Evolutionary conservation across 1,140 invertebrate species (phyloP), one percentile per base, ranked within the genome.

Genomic region (Drosophila quadrilineata): DNA sequence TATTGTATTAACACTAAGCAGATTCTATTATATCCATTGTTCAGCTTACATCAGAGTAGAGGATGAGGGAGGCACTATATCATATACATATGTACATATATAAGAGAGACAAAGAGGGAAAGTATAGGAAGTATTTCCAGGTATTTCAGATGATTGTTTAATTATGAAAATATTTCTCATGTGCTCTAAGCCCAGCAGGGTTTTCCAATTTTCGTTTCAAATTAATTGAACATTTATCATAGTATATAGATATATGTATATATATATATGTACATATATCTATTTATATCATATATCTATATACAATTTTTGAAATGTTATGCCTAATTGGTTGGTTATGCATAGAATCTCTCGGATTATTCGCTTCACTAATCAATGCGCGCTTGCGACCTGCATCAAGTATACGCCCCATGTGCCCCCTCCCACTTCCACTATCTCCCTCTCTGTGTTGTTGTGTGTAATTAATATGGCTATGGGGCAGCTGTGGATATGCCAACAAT

Each of bases 291-390:
- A 52, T 22, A 9, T 33, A 16, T 35, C 29, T 38, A 45, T 8
- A 24, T 31, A 24, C 17, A 31, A 35, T 14, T 48, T 26, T 9
- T 46, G 28, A 58, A 67, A 56, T 82, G 49, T 41, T 33, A n/a
- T 72, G 71, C 53, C 50, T 50, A 64, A 71, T 63, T 74, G 74
- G 45, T 60, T 14, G 74, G 52, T 46, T 60, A 73, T 82, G 79
- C 73, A 69, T 66, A 56, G 59, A 63, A 29, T n/a, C 54, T 70
- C 43, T 56, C 57, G 52, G 8, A 70, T 74, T 85, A 85, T 58
- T 41, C 45, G 64, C 56, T 36, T 45, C 40, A 76, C 58, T 70
- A 57, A 66, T 43, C 22, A 40, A 35, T 19, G 46, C 21, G n/a
- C 45, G 29, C 21, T 24, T 16, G 36, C 29, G 8, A 35, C 5